Evolutionary conservation across 2,888 invertebrate genomes (phyloP).

Genomic region (Drosophila pseudotakahashii): DNA sequence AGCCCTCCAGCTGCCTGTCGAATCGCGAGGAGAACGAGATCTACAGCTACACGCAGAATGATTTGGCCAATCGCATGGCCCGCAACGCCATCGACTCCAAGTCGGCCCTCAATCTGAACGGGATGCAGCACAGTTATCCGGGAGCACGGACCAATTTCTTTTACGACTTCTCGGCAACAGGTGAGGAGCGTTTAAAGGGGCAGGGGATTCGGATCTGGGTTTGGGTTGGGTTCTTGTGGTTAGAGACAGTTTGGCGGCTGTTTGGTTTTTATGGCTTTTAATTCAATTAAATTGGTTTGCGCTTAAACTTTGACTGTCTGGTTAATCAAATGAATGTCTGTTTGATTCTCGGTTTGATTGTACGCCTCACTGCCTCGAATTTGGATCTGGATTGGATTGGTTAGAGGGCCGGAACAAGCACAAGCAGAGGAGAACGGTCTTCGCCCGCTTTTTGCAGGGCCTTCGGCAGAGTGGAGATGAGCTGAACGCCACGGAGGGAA

Average conservation of each 20-base stretch:
- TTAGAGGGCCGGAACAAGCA: slow-evolving; percentile 83
- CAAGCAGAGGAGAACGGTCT: slow-evolving; percentile 83
- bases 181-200: slow-evolving; percentile 60
- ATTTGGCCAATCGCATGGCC: slow-evolving; percentile 92
- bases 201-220: background rate
- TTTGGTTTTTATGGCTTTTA: slow-evolving; percentile 76
- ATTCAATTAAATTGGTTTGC: slow-evolving; percentile 72
- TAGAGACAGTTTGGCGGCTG: slow-evolving; percentile 66
- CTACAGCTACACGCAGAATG: slow-evolving; percentile 94
- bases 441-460: slow-evolving; percentile 83
- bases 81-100: slow-evolving; percentile 85
- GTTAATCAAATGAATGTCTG: slow-evolving; percentile 52
- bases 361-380: slow-evolving; percentile 26
- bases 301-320: slow-evolving; percentile 47
- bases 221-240: slow-evolving; percentile 31
- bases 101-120: slow-evolving; percentile 86
- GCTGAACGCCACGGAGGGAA: slow-evolving; percentile 83
- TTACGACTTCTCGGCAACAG: slow-evolving; percentile 84
- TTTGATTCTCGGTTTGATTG: slow-evolving; percentile 65
- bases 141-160: slow-evolving; percentile 83
- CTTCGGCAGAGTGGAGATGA: slow-evolving; percentile 83
- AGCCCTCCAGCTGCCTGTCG: slow-evolving; percentile 95
- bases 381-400: slow-evolving; percentile 9
- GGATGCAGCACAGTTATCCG: slow-evolving; percentile 84
- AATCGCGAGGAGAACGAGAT: slow-evolving; percentile 96